phyloP scores from a whole-genome alignment of 2,113 vertebrate species.

The Phaethon lepturus region DNA sequence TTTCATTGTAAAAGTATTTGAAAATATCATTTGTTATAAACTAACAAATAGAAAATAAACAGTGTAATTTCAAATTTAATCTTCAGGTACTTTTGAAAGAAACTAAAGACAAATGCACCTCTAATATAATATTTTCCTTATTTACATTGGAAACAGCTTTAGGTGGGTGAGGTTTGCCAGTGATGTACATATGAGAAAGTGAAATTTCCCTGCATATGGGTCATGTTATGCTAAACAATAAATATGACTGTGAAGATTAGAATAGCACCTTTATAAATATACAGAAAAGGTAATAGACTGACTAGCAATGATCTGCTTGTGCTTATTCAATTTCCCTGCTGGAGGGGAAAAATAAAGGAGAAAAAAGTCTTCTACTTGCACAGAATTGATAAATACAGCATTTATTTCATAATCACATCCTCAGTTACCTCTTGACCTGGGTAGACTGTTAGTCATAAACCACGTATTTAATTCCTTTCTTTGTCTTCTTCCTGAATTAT shows the following conservation, averaged over 20 bases:
- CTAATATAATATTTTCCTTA: background rate
- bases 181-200: background rate
- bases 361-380: background rate
- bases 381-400: background rate
- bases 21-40: background rate
- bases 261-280: background rate
- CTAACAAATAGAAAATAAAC: background rate
- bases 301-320: background rate
- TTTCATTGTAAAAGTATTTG: conserved; percentile 16
- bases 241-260: background rate
- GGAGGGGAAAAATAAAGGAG: background rate
- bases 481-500: conserved; percentile 4
- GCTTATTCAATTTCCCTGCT: background rate
- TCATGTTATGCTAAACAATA: conserved; percentile 14
- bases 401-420: background rate
- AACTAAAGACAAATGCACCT: background rate
- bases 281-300: background rate
- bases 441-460: background rate
- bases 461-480: background rate
- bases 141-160: conserved; percentile 1
- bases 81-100: background rate
- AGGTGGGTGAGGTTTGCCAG: background rate
- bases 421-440: background rate
- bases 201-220: background rate
- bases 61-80: background rate